These are phyloP conservation scores for Candoia aspera DNA, from an alignment of 2,113 vertebrate species.

Conservation along the genomic window DNA sequence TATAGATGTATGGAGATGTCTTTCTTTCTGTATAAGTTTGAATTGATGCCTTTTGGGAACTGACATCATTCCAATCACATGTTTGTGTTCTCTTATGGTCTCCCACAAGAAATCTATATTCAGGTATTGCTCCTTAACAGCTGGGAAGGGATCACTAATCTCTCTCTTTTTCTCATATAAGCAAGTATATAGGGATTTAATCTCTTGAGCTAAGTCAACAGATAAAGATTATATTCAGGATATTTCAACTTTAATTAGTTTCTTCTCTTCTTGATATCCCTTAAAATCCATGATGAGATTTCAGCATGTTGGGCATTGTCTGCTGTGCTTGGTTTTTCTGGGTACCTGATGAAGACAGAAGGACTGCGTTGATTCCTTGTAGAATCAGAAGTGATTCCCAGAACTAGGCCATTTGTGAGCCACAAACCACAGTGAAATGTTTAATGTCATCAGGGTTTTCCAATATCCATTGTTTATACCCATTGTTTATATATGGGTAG, in stretches of 20 bases:
- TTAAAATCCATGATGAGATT: slow-evolving; percentile 42
- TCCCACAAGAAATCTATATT: slow-evolving; percentile 50
- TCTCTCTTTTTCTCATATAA: slow-evolving; percentile 42
- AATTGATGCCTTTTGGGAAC: slow-evolving; percentile 38
- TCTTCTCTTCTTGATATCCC: slow-evolving; percentile 40
- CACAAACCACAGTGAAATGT: slow-evolving; percentile 7
- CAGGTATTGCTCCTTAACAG: slow-evolving; percentile 44
- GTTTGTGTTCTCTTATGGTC: slow-evolving; percentile 39
- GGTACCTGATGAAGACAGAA: not conserved
- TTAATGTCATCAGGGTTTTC: not conserved
- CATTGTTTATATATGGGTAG: not conserved
- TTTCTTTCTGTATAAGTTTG: slow-evolving; percentile 39
- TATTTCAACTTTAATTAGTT: slow-evolving; percentile 50
- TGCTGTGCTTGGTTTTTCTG: slow-evolving; percentile 19
- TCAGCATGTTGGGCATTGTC: slow-evolving; percentile 29
- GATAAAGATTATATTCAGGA: slow-evolving; percentile 45
- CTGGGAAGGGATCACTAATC: slow-evolving; percentile 48
- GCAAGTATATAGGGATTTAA: slow-evolving; percentile 48
- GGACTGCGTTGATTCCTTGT: slow-evolving; percentile 1
- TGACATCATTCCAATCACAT: slow-evolving; percentile 44
- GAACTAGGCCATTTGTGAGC: not conserved
- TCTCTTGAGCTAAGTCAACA: slow-evolving; percentile 48
- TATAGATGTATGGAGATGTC: slow-evolving; percentile 46
- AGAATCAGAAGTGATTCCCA: not conserved
- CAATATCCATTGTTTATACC: slow-evolving; percentile 3